Evolutionary conservation across 2,113 vertebrate genomes (phyloP).

Genomic region (Prunella fulvescens): DNA sequence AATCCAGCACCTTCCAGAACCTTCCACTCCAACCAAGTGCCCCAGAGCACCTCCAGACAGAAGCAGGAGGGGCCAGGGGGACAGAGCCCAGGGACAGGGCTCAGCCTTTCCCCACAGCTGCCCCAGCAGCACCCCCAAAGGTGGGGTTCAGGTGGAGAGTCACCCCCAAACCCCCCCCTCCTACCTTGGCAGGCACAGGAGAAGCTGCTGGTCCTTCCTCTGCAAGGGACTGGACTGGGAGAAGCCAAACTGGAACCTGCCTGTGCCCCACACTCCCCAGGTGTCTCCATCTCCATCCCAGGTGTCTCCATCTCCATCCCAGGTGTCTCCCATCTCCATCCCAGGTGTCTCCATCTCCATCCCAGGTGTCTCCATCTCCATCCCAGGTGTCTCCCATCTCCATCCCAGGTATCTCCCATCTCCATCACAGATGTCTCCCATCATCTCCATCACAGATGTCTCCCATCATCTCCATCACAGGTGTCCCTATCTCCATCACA

Average conservation of each 20-base stretch:
- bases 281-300: not conserved
- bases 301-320: not conserved
- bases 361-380: not conserved
- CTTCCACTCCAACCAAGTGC: not conserved
- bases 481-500: not conserved
- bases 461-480: not conserved
- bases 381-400: not conserved
- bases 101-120: not conserved
- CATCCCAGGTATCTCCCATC: not conserved
- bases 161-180: not conserved
- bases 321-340: not conserved
- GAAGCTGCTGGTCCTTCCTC: not conserved
- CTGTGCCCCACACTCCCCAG: not conserved
- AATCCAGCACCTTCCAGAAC: not conserved
- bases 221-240: fast-evolving
- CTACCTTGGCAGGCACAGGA: not conserved
- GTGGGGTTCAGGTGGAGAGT: fast-evolving
- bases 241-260: too few species aligned
- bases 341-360: too few species aligned
- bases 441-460: too few species aligned
- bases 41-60: not conserved
- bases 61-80: fast-evolving
- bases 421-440: too few species aligned
- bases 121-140: not conserved
- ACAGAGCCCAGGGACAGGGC: not conserved